Conservation (phyloP, 2,113 vertebrate genomes). For the Geococcyx californianus region DNA sequence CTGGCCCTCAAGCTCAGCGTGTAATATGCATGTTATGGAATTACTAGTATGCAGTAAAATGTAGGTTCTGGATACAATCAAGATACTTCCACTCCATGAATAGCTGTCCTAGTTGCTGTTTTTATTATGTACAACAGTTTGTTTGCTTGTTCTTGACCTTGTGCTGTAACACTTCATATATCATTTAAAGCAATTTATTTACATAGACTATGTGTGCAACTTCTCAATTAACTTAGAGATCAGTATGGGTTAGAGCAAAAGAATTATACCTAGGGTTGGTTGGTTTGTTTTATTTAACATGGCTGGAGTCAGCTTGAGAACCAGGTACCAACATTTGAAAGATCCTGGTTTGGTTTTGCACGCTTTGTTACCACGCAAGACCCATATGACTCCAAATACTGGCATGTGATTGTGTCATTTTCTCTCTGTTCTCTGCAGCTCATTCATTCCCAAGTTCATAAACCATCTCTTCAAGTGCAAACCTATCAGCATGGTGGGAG, state of each 20-base stretch:
- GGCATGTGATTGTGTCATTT: not conserved
- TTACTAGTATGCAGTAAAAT: constrained; percentile 36
- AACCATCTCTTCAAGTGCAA: constrained; percentile 99
- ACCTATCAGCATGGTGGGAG: constrained; percentile 98
- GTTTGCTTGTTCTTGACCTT: not conserved
- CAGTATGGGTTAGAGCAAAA: not conserved
- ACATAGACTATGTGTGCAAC: not conserved
- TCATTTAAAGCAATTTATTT: not conserved
- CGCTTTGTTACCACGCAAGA: not conserved
- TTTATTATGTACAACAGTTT: not conserved
- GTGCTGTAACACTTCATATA: not conserved
- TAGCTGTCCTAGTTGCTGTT: not conserved
- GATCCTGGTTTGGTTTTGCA: not conserved
- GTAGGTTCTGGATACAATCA: constrained; percentile 15
- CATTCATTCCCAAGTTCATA: constrained; percentile 99
- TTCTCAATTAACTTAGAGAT: not conserved
- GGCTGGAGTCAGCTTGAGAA: not conserved
- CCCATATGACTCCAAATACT: not conserved
- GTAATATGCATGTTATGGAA: constrained; percentile 27
- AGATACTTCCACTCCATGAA: not conserved
- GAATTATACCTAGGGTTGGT: not conserved
- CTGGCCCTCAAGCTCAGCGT: constrained; percentile 48
- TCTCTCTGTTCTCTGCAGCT: constrained; percentile 75
- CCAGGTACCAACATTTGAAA: not conserved
- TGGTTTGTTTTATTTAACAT: not conserved